Evolutionary conservation across 92 coral and sea anemone genomes (phyloP).

Genomic region (Epizoanthus illoricatus): DNA sequence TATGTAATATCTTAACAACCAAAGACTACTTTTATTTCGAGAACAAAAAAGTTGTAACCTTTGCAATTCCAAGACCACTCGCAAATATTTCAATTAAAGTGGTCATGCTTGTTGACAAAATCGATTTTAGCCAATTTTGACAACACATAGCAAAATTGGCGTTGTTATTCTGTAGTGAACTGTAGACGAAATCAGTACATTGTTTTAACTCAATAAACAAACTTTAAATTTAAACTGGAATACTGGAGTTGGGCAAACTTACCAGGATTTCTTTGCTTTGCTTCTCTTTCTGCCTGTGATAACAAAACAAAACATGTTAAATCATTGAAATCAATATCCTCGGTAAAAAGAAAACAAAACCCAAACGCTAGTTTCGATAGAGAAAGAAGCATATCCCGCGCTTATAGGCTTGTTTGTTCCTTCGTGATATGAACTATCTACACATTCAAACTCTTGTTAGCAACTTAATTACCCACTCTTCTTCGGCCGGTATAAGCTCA

Average conservation of each 20-base stretch:
- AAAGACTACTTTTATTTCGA: too few relatives aligned
- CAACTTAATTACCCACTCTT: conserved; percentile 24
- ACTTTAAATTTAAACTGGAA: not conserved
- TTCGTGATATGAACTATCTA: not conserved
- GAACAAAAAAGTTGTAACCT: too few relatives aligned
- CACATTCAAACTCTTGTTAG: not conserved
- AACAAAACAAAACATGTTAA: not conserved
- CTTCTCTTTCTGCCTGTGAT: conserved; percentile 62
- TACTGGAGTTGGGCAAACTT: conserved; percentile 5
- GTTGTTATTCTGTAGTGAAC: too few relatives aligned
- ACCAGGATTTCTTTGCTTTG: conserved; percentile 63
- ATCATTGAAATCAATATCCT: not conserved
- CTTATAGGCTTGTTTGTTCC: not conserved
- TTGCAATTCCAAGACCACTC: too few relatives aligned
- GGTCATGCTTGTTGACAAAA: too few relatives aligned
- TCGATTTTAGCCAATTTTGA: too few relatives aligned
- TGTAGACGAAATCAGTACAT: not conserved
- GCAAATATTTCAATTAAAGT: too few relatives aligned
- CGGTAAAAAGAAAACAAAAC: not conserved
- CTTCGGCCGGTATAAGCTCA: conserved; percentile 29
- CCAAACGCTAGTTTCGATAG: not conserved
- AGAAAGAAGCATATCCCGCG: not conserved
- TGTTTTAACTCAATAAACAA: not conserved
- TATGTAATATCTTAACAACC: too few relatives aligned
- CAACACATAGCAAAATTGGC: too few relatives aligned